Evolutionary conservation across 2,113 vertebrate genomes (phyloP), one percentile per base, ranked within the genome.

Genomic region (Pachyramphus minor): DNA sequence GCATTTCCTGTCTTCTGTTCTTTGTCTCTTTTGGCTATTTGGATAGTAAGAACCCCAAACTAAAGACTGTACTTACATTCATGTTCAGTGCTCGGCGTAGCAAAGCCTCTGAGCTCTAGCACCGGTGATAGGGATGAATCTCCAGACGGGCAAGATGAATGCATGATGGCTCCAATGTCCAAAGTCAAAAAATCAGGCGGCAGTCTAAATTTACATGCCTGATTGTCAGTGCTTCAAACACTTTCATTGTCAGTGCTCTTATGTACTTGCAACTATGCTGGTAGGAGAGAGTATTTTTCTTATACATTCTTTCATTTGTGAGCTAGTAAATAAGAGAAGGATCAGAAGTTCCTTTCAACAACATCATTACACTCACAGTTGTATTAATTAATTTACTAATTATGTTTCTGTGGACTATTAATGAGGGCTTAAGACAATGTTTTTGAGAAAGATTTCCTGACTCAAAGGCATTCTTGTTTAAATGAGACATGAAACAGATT

Each of bases 401-500:
- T 67, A 2, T 11, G n/a, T 64, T 89, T 78, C 44, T 87, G 31
- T 37, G 39, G 55, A 88, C 47, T 58, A 71, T 68, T 96, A 58
- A 18, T 31, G 15, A 60, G 10, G 5, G 25, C 13, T 66, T 76
- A 69, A 85, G 31, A 24, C 19, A 45, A 15, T 59, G 72, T 39
- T 90, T 75, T 75, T 44, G 45, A 53, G 74, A 82, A 87, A 80
- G 8, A 28, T 15, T 81, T 89, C 21, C 33, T 90, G 27, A 44
- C 47, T 68, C 41, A 41, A 13, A 84, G 33, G 16, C 13, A 5
- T 87, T 33, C 20, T 60, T 71, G 37, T 87, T 91, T 79, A 73
- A 90, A 79, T 58, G 50, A 76, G 62, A 90, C 58, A 55, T 55
- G 55, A 85, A 90, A 73, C 55, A 83, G 42, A 63, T 91, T 89